Evolutionary conservation across 23 tunicate species (phyloP).

Genomic region (Trididemnum clinides): DNA sequence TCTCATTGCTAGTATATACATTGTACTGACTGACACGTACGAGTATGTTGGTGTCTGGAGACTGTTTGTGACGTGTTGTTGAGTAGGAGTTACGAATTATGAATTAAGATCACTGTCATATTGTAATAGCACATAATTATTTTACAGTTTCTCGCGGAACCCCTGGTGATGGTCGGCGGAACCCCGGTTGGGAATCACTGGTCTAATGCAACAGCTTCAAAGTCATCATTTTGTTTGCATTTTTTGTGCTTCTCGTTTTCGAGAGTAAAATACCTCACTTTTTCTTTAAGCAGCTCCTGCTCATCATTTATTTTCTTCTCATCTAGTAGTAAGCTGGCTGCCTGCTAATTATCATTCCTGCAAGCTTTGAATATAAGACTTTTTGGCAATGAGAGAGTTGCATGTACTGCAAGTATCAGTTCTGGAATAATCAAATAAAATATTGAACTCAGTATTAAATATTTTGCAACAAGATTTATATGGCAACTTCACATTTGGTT

Average conservation of each 20-base stretch:
- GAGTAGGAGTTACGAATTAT: no score
- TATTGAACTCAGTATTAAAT: slow-evolving; percentile 12
- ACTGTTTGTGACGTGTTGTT: no score
- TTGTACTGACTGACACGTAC: no score
- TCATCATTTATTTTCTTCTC: not conserved
- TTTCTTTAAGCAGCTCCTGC: not conserved
- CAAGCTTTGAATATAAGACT: not conserved
- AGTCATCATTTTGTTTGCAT: not conserved
- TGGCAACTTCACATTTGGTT: not conserved
- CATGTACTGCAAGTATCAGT: not conserved
- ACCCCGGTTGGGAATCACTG: no score
- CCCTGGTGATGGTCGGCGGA: no score
- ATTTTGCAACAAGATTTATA: not conserved
- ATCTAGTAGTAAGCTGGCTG: not conserved
- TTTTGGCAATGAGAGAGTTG: not conserved
- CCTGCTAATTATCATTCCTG: not conserved
- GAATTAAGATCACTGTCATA: no score
- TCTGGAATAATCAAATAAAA: not conserved
- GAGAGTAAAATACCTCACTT: not conserved
- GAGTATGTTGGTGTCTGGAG: no score
- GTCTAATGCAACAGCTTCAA: slow-evolving; percentile 2
- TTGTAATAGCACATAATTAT: no score
- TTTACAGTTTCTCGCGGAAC: no score
- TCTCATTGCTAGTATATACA: no score
- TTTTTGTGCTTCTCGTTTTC: not conserved